These are phyloP conservation scores for Magallana nippona DNA, from an alignment of 2,888 invertebrate genomes.

Conservation along the genomic window DNA sequence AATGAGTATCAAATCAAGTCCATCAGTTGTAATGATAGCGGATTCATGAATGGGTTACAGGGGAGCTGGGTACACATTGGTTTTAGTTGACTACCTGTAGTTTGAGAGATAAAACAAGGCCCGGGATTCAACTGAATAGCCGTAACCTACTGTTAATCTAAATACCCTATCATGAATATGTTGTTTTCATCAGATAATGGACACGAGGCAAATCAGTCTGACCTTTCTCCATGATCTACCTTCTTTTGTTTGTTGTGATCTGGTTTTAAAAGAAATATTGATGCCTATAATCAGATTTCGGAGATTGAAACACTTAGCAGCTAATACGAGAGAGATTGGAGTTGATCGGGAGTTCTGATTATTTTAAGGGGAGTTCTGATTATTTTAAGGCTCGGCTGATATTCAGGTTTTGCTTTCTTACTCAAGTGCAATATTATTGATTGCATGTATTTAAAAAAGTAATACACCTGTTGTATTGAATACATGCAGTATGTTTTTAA, in stretches of 20 bases:
- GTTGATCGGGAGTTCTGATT: not conserved
- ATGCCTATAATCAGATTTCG: not conserved
- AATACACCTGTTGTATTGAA: no score
- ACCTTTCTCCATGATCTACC: slow-evolving; percentile 8
- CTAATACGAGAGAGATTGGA: slow-evolving; percentile 1
- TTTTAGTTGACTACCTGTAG: slow-evolving; percentile 6
- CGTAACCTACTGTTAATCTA: slow-evolving; percentile 10
- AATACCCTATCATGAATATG: not conserved
- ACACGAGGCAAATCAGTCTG: not conserved
- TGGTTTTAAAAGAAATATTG: not conserved
- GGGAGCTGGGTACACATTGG: not conserved
- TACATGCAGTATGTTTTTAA: no score
- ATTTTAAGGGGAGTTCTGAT: not conserved
- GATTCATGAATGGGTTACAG: not conserved
- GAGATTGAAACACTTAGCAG: slow-evolving; percentile 26
- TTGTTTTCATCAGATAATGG: slow-evolving; percentile 19
- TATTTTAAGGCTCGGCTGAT: not conserved
- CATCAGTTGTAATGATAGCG: slow-evolving; percentile 9
- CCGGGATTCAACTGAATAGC: not conserved
- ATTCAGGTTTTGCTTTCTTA: not conserved
- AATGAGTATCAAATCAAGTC: slow-evolving; percentile 18
- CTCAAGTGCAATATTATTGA: no score
- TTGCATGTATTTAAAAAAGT: no score
- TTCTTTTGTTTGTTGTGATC: slow-evolving; percentile 20
- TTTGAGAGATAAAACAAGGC: not conserved